These are phyloP conservation scores for Beris chalybata DNA, from an alignment of 2,888 invertebrate species.

Conservation along the genomic window DNA sequence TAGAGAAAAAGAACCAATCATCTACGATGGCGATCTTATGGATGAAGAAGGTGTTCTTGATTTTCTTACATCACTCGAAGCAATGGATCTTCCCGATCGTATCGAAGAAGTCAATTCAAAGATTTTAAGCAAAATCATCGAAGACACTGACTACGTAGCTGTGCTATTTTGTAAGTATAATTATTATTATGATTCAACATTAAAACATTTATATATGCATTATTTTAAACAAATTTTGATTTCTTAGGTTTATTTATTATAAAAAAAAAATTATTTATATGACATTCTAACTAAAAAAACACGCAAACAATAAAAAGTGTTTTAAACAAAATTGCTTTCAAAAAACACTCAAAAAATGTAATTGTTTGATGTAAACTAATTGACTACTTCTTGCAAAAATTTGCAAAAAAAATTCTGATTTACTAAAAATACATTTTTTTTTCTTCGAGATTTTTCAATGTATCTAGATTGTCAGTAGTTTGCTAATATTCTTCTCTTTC, in stretches of 20 bases:
- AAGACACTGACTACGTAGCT: constrained; percentile 89
- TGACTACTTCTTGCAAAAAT: too few relatives aligned
- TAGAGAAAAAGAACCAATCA: constrained; percentile 92
- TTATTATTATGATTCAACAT: neutral
- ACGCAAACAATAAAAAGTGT: too few relatives aligned
- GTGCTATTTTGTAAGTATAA: constrained; percentile 89
- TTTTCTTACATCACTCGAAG: constrained; percentile 90
- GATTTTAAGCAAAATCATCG: constrained; percentile 85
- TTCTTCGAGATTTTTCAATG: too few relatives aligned
- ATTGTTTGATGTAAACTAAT: too few relatives aligned
- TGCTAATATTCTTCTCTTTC: constrained; percentile 29
- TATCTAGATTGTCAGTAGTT: constrained; percentile 1
- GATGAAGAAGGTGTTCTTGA: constrained; percentile 92
- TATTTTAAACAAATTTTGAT: neutral
- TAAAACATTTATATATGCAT: neutral
- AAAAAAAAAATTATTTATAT: too few relatives aligned
- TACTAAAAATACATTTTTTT: too few relatives aligned
- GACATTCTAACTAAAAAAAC: too few relatives aligned
- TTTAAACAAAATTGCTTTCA: too few relatives aligned
- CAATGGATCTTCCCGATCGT: constrained; percentile 92
- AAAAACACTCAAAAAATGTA: too few relatives aligned
- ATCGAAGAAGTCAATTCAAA: constrained; percentile 94
- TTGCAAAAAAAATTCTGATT: too few relatives aligned
- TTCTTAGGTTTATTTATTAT: too few relatives aligned
- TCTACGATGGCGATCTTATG: constrained; percentile 96